phyloP scores from a whole-genome alignment of 2,797 vertebrate genomes.

The Sebastes hopkinsi region DNA sequence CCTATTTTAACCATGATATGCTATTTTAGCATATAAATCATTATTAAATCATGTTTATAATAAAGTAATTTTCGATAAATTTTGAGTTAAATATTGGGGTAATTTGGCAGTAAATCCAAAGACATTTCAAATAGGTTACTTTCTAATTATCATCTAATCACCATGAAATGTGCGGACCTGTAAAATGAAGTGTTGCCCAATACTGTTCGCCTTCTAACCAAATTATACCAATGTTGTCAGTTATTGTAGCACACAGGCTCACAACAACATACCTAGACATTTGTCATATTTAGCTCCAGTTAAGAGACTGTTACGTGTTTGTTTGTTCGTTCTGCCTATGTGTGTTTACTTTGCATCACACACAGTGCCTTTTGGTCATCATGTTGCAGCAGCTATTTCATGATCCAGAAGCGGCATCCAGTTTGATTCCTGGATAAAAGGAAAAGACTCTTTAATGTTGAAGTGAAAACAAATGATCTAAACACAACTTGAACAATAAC shows the following conservation, averaged over 20 bases:
- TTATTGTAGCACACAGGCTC: neutral
- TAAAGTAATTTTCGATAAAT: no score
- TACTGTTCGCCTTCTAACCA: neutral
- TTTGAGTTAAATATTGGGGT: no score
- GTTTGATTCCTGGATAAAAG: neutral
- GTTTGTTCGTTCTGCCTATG: neutral
- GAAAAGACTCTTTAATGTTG: neutral
- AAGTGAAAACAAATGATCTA: neutral
- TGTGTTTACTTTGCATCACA: neutral
- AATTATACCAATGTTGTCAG: neutral
- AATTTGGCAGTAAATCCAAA: no score
- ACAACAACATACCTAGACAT: neutral
- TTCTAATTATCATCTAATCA: fast-evolving
- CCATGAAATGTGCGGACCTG: no score
- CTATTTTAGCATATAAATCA: fast-evolving
- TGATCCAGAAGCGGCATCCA: neutral
- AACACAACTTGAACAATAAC: neutral
- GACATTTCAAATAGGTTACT: no score
- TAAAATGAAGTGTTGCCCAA: fast-evolving
- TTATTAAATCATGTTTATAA: no score
- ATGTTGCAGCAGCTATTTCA: neutral
- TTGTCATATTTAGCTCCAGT: neutral
- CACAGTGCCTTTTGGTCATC: neutral
- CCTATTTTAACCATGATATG: no score
- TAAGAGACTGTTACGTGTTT: neutral